Conservation (phyloP, 1,140 invertebrate genomes). For the Littorina saxatilis region DNA sequence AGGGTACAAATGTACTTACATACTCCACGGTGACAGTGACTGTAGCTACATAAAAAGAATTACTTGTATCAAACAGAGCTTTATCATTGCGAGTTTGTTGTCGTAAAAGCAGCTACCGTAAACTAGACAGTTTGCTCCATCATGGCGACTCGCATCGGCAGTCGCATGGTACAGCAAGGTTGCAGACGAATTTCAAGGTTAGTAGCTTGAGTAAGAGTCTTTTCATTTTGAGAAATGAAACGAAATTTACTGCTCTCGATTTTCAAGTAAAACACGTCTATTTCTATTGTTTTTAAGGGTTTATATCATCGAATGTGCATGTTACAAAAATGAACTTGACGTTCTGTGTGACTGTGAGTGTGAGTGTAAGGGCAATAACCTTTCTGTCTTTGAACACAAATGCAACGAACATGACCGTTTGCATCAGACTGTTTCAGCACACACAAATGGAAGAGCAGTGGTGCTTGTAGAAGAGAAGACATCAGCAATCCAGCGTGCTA, state of each 20-base stretch:
- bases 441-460: too few relatives aligned
- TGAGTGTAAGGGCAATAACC: background rate
- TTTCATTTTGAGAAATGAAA: background rate
- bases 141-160: slow-evolving; percentile 45
- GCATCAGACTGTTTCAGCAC: too few relatives aligned
- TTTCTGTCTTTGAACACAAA: too few relatives aligned
- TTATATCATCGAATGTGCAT: background rate
- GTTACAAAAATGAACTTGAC: background rate
- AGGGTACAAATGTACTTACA: background rate
- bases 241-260: background rate
- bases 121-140: background rate
- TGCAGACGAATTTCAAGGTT: slow-evolving; percentile 39
- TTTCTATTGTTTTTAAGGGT: background rate
- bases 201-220: background rate
- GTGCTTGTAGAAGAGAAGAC: too few relatives aligned
- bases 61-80: background rate
- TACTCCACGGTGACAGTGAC: background rate
- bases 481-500: too few relatives aligned
- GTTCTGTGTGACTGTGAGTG: background rate
- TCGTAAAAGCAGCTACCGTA: background rate
- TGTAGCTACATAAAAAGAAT: background rate
- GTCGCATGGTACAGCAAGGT: slow-evolving; percentile 37
- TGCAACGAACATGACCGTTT: too few relatives aligned
- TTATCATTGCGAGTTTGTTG: background rate
- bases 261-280: too few relatives aligned